These are phyloP conservation scores for Ophioderma brevispina DNA, from an alignment of 35 echinoderm and acorn worm species.

Conservation along the genomic window DNA sequence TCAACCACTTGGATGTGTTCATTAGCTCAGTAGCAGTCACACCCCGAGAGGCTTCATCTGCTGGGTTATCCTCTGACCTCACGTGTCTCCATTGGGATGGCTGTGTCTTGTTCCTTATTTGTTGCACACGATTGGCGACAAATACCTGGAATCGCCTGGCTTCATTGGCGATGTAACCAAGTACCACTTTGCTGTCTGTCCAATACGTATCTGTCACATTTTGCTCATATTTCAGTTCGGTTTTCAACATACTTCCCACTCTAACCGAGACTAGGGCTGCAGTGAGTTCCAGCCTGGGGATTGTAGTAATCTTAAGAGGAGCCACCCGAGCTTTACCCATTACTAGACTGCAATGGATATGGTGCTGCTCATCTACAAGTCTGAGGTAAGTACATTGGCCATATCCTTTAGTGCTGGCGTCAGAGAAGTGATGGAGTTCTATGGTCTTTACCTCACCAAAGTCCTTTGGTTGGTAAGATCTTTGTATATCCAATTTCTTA, in stretches of 20 bases:
- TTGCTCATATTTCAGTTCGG: constrained; percentile 2
- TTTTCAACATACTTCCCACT: neutral
- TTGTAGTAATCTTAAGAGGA: constrained; percentile 36
- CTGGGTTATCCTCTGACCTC: too few relatives aligned
- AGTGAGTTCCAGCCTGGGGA: constrained; percentile 68
- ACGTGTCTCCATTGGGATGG: constrained; percentile 66
- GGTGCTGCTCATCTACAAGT: neutral
- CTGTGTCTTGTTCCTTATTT: constrained; percentile 10
- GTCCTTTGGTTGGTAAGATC: neutral
- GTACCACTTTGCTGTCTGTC: constrained; percentile 66
- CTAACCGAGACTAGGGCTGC: constrained; percentile 68
- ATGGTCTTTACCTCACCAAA: neutral
- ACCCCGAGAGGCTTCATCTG: too few relatives aligned
- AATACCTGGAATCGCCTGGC: constrained; percentile 66
- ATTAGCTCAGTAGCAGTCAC: too few relatives aligned
- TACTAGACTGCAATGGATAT: constrained; percentile 32
- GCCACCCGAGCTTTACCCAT: constrained; percentile 51
- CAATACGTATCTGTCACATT: constrained; percentile 27
- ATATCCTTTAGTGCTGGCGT: constrained; percentile 53
- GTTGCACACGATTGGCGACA: constrained; percentile 67
- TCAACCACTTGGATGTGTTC: too few relatives aligned
- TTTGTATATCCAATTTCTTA: constrained; percentile 1
- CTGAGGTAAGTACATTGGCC: constrained; percentile 53
- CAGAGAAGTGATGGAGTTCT: constrained; percentile 61
- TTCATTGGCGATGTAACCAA: constrained; percentile 73